Percentiles rank a stretch among this genome's conserved stretches.
Evolutionary conservation across 1,140 invertebrate species (phyloP).

Genomic region (Diplogasteroides magnus): DNA sequence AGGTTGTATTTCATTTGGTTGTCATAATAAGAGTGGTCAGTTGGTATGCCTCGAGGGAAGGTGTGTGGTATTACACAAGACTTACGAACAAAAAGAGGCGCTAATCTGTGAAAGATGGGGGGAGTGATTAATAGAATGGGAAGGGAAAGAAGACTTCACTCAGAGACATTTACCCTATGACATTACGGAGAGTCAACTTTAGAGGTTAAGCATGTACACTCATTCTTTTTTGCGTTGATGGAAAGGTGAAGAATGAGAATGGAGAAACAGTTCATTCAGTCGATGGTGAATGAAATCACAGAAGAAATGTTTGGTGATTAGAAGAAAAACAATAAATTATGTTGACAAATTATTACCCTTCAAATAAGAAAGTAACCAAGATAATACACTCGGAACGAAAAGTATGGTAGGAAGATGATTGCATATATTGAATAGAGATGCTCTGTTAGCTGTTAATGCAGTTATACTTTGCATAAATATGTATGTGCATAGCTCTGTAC

Average conservation of each 20-base stretch:
- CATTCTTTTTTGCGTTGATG: background rate
- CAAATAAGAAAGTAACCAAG: background rate
- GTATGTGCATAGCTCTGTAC: background rate
- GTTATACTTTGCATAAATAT: background rate
- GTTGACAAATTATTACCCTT: background rate
- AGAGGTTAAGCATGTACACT: background rate
- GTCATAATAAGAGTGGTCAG: too few species aligned
- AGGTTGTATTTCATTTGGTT: too few species aligned
- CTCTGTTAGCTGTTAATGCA: background rate
- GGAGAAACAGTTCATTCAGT: background rate
- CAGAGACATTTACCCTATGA: background rate
- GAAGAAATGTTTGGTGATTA: conserved; percentile 4
- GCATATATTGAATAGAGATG: too few species aligned
- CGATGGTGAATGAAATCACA: background rate
- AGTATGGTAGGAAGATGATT: background rate
- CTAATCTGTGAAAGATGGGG: too few species aligned
- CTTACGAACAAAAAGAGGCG: too few species aligned
- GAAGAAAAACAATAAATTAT: background rate
- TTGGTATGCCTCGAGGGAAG: too few species aligned
- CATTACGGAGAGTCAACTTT: background rate
- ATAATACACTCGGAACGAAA: background rate
- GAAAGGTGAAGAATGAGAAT: conserved; percentile 8
- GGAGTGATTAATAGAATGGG: background rate
- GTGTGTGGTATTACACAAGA: too few species aligned
- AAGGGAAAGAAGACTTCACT: background rate